phyloP scores from a whole-genome alignment of 2,797 vertebrate species.

The Hydrolagus colliei region DNA sequence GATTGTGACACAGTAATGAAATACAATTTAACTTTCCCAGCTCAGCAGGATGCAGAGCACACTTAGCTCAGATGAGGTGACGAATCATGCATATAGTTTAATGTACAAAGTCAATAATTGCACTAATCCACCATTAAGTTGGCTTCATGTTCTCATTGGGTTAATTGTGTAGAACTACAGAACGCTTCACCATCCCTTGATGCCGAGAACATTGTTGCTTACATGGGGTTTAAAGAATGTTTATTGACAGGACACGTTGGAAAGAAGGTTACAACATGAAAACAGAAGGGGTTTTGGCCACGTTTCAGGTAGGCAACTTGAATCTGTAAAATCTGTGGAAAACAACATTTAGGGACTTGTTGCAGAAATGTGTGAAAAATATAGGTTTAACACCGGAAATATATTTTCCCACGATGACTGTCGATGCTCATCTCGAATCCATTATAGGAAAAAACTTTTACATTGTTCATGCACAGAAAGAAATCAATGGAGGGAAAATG shows the following conservation, averaged over 20 bases:
- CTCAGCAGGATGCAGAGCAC: background rate
- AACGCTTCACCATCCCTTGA: background rate
- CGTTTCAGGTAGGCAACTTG: background rate
- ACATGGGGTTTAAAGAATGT: no score
- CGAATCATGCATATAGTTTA: background rate
- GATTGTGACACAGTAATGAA: background rate
- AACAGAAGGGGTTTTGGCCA: background rate
- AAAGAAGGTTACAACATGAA: background rate
- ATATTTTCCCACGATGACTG: background rate
- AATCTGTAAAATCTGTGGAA: background rate
- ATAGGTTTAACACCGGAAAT: background rate
- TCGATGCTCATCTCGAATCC: background rate
- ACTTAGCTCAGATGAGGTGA: background rate
- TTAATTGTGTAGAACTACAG: background rate
- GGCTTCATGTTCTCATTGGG: no score
- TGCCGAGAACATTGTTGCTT: background rate
- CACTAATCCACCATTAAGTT: background rate
- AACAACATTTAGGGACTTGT: no score
- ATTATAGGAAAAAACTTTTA: background rate
- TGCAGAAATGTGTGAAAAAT: background rate
- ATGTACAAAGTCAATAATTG: background rate
- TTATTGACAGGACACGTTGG: background rate
- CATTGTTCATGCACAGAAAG: background rate
- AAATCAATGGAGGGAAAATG: background rate
- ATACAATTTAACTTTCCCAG: background rate